Conservation (phyloP, 1,140 invertebrate genomes). For the Bombus sylvicola region DNA sequence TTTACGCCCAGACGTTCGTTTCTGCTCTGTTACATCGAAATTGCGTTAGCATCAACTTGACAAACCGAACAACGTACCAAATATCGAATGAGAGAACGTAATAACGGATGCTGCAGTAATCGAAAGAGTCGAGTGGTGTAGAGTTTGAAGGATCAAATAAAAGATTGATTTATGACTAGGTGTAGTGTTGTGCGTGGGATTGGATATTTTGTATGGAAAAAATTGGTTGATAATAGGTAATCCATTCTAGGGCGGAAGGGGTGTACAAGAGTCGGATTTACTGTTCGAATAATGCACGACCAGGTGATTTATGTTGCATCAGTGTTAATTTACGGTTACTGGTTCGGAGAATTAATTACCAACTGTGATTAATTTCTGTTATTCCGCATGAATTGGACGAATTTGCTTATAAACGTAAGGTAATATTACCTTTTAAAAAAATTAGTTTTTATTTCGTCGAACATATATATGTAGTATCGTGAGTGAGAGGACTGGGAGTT, state of each 20-base stretch:
- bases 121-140: background rate
- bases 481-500: too few relatives aligned
- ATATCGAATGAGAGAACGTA: background rate
- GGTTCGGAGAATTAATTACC: constrained; percentile 10
- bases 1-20: background rate
- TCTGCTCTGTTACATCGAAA: too few relatives aligned
- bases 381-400: background rate
- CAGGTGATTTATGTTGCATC: constrained; percentile 4
- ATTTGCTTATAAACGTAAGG: background rate
- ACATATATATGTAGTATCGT: too few relatives aligned
- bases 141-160: background rate
- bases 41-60: background rate
- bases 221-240: background rate
- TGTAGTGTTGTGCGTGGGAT: background rate
- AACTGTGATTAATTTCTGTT: background rate
- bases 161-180: background rate
- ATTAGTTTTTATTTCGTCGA: too few relatives aligned
- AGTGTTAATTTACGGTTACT: constrained; percentile 11
- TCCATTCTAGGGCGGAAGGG: background rate
- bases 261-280: background rate
- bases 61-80: background rate
- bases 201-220: background rate
- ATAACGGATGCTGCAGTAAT: background rate
- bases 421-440: background rate
- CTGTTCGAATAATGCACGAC: background rate